phyloP scores from a whole-genome alignment of 2,888 invertebrate species.

The Rhodophaea formosa region DNA sequence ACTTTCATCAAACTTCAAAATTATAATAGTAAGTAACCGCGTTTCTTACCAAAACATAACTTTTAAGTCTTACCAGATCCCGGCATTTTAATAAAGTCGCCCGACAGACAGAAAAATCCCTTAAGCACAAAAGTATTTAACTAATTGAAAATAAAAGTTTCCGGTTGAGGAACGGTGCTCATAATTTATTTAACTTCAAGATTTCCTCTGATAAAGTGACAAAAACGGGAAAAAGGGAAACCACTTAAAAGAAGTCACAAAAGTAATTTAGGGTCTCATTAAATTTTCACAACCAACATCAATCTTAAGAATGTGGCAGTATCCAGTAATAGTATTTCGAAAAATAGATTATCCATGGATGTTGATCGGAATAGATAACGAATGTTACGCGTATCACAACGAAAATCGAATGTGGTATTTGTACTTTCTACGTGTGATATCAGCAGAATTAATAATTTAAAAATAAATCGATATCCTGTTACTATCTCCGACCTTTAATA shows the following conservation, averaged over 20 bases:
- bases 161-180: slow-evolving; percentile 9
- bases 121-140: slow-evolving; percentile 15
- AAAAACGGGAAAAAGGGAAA: slow-evolving; percentile 4
- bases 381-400: neutral
- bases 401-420: neutral
- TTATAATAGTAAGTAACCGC: neutral
- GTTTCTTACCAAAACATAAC: slow-evolving; percentile 10
- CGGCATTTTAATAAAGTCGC: slow-evolving; percentile 8
- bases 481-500: no score
- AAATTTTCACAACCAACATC: slow-evolving; percentile 24
- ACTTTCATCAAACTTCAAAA: slow-evolving; percentile 1
- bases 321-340: slow-evolving; percentile 16
- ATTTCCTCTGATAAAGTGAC: slow-evolving; percentile 14
- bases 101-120: slow-evolving; percentile 10
- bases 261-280: slow-evolving; percentile 15
- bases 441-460: no score
- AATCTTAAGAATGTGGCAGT: slow-evolving; percentile 15
- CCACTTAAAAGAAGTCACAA: slow-evolving; percentile 9
- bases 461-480: no score
- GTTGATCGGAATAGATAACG: slow-evolving; percentile 10
- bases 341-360: slow-evolving; percentile 9
- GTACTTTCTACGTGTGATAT: neutral
- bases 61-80: slow-evolving; percentile 9
- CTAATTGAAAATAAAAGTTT: slow-evolving; percentile 16
- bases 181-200: slow-evolving; percentile 15